Conservation (phyloP, 2,113 vertebrate genomes). For the Tragelaphus strepsiceros region DNA sequence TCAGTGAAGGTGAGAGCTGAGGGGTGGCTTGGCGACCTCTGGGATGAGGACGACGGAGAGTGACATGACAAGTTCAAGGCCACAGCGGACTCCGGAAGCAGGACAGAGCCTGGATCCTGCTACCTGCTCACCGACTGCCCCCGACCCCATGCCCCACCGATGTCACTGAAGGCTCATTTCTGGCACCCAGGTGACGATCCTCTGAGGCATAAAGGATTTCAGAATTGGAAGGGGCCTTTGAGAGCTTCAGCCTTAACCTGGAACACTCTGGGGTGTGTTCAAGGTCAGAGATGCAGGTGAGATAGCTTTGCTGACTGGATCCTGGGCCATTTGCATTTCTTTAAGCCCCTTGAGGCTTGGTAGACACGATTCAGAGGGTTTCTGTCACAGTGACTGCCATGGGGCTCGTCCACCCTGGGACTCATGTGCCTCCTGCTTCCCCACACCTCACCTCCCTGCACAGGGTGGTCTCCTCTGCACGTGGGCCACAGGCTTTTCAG, state of each 20-base stretch:
- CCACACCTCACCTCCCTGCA: neutral
- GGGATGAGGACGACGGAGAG: neutral
- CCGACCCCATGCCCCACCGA: accelerated
- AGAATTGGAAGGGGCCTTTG: neutral
- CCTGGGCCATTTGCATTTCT: neutral
- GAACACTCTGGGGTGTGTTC: neutral
- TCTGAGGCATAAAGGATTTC: neutral
- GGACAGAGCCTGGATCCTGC: neutral
- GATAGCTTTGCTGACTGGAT: neutral
- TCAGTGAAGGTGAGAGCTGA: neutral
- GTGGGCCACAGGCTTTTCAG: neutral
- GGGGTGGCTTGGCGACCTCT: neutral
- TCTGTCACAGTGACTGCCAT: neutral
- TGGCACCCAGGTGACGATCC: neutral
- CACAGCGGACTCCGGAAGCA: neutral
- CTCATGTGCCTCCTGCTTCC: neutral
- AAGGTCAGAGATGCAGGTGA: neutral
- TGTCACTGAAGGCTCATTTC: neutral
- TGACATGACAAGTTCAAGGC: neutral
- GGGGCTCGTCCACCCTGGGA: neutral
- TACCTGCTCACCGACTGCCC: neutral
- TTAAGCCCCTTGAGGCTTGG: neutral
- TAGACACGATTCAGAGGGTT: neutral
- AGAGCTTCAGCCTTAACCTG: neutral
- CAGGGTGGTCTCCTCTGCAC: neutral